These are phyloP conservation scores for Steromphala cineraria DNA, from an alignment of 2,888 invertebrate species.

Conservation along the genomic window DNA sequence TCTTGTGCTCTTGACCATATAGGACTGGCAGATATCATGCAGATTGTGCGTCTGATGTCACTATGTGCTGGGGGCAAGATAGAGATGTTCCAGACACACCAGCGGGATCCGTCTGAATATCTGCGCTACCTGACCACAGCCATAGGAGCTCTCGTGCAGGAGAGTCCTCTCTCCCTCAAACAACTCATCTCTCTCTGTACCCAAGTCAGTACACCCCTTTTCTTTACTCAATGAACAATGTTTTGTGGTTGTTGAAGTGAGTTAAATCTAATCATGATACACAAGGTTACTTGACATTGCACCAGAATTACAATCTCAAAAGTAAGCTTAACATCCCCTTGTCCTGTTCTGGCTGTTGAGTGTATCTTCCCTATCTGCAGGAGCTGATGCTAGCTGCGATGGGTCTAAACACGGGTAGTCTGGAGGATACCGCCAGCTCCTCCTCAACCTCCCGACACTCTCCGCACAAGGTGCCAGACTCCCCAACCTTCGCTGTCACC, in stretches of 20 bases:
- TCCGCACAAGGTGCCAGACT: conserved; percentile 57
- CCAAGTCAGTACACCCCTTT: conserved; percentile 70
- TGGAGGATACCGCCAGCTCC: conserved; percentile 44
- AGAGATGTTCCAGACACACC: conserved; percentile 63
- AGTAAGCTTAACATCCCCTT: too few relatives aligned
- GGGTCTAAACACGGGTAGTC: conserved; percentile 57
- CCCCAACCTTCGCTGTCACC: conserved; percentile 78
- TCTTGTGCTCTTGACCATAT: conserved; percentile 76
- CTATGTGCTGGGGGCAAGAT: conserved; percentile 79
- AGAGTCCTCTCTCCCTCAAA: conserved; percentile 78
- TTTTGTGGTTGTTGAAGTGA: background rate
- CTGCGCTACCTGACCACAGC: conserved; percentile 72
- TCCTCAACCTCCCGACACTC: conserved; percentile 47
- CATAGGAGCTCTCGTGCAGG: conserved; percentile 79
- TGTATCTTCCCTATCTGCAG: conserved; percentile 49
- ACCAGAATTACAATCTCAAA: too few relatives aligned
- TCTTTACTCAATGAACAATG: background rate
- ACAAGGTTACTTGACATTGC: too few relatives aligned
- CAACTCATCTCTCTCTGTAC: conserved; percentile 80
- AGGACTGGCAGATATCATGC: conserved; percentile 79
- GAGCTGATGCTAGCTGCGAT: conserved; percentile 77
- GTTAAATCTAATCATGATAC: too few relatives aligned
- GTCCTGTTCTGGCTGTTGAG: too few relatives aligned
- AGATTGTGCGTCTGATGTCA: conserved; percentile 80
- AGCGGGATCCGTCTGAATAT: conserved; percentile 32